Conservation (phyloP, 2,113 vertebrate species). For the Sander lucioperca region DNA sequence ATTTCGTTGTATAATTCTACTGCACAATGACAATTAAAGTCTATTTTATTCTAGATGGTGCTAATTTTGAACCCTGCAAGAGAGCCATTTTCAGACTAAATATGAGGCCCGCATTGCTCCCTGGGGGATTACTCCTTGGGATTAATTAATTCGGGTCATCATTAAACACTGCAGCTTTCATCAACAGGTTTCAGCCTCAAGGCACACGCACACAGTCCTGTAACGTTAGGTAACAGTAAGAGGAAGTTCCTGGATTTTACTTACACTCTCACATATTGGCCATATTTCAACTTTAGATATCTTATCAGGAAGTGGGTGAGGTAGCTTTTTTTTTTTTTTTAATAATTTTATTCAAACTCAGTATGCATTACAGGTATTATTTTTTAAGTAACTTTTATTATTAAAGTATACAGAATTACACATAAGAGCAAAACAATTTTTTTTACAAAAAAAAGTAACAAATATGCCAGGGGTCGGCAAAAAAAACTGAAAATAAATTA, state of each 20-base stretch:
- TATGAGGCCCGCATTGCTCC: conserved; percentile 5
- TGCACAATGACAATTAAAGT: too few species aligned
- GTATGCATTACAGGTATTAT: too few species aligned
- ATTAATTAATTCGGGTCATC: conserved; percentile 56
- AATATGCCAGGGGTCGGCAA: too few species aligned
- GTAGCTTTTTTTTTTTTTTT: background rate
- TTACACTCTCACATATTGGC: conserved; percentile 17
- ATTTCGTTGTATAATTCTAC: too few species aligned
- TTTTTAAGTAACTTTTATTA: too few species aligned
- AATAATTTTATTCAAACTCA: too few species aligned
- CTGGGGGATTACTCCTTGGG: background rate
- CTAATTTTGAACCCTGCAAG: too few species aligned
- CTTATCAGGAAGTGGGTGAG: conserved; percentile 56
- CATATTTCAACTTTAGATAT: conserved; percentile 17
- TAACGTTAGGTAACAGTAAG: background rate
- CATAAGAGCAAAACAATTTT: too few species aligned
- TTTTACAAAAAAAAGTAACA: too few species aligned
- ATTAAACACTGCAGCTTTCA: conserved; percentile 52
- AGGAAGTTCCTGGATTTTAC: conserved; percentile 41
- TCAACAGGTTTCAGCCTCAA: conserved; percentile 28
- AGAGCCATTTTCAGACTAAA: background rate
- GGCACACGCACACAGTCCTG: background rate
- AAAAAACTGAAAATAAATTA: too few species aligned
- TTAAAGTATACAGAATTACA: too few species aligned
- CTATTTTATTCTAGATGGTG: too few species aligned